Evolutionary conservation across 2,113 vertebrate genomes (phyloP), one percentile per base, ranked within the genome.

Genomic region (Stegostoma tigrinum): DNA sequence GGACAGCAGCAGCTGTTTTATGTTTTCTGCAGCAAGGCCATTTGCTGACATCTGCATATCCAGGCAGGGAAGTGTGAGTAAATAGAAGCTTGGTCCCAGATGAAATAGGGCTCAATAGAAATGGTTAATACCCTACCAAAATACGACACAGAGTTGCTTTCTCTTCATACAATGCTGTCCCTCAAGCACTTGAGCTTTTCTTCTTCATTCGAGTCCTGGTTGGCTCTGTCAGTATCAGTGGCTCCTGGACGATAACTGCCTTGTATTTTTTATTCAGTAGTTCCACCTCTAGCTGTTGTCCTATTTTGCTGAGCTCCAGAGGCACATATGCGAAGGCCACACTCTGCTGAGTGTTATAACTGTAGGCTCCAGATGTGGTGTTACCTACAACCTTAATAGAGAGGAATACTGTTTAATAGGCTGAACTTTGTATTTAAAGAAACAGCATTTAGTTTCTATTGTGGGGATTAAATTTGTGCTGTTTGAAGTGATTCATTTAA

Each of bases 261-360:
- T 97, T 97, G 96, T 99, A 99, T 95, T 98, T 98, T 97, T 97
- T 98, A 30, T 98, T 98, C 96, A 99, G 55, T n/a, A 99, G 97
- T 96, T 99, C 99, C 87, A 99, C 98, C 96, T 99, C 98, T 96
- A 99, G 96, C 96, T 98, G 98, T 96, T 99, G 99, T 91, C 99
- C 99, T 95, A 98, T 97, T 42, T 96, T 97, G 96, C 97, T 98
- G 72, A 99, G 97, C 61, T 98, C 98, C 42, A 96, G 15, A 0
- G 99, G 99, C 78, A 99, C 98, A 80, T 99, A 99, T 0, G 98
- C 98, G 3, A 99, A 99, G 10, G 98, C 98, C 97, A 99, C 97
- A 96, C 98, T 99, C 97, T 98, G 98, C 96, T 98, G 97, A 96
- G 97, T 96, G 96, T 96, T 97, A 96, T 99, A 99, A 97, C 99